phyloP scores from a whole-genome alignment of 2,797 vertebrate genomes.

The Molossus molossus region DNA sequence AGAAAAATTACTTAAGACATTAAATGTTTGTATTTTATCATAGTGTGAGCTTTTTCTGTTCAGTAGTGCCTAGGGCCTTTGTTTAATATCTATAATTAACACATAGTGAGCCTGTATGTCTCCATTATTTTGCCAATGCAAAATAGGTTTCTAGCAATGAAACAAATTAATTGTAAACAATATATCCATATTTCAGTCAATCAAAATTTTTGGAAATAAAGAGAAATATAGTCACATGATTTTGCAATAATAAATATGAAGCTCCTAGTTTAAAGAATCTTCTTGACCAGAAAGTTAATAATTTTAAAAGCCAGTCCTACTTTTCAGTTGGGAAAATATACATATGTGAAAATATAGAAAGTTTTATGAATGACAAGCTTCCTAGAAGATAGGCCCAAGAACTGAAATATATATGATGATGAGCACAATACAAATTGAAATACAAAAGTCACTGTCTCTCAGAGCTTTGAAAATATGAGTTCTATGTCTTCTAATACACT shows the following conservation, averaged over 20 bases:
- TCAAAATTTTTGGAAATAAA: not conserved
- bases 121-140: not conserved
- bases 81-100: conserved; percentile 14
- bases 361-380: conserved; percentile 2
- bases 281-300: not conserved
- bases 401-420: not conserved
- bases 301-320: not conserved
- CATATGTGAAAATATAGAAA: not conserved
- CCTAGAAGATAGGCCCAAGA: not conserved
- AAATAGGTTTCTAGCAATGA: not conserved
- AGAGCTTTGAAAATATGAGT: not conserved
- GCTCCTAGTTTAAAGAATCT: not conserved
- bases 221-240: not conserved
- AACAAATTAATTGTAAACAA: not conserved
- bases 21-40: not conserved
- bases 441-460: not conserved
- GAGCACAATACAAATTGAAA: not conserved
- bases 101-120: not conserved
- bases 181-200: not conserved
- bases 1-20: not conserved
- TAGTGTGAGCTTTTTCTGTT: not conserved
- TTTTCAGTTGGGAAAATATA: conserved; percentile 19
- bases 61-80: not conserved
- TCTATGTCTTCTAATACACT: not conserved
- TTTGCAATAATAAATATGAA: not conserved